Base-by-base conservation (phyloP, 2,797 vertebrate species). In the Bradypodion ventrale region DNA sequence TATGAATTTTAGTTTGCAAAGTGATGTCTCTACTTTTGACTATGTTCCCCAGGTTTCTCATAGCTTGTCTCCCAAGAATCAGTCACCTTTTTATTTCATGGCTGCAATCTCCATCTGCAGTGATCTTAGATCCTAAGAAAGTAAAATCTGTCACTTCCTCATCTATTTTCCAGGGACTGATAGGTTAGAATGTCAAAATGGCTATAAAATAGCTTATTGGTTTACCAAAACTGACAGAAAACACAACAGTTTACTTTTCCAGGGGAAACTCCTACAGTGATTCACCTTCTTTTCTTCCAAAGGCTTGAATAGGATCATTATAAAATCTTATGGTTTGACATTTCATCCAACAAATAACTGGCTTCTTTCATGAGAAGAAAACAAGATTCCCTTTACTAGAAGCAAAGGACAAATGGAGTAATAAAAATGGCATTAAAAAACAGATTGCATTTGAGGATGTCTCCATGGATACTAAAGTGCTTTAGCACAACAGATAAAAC, bases 401-500 rank as follows among this genome's bases (percentile, higher is more conserved):
- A 84, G 81, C 25, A 15, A 66, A 65, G 85, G 37, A 68, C 35
- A 13, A 10, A 87, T 66, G 62, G 3, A 37, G 69, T 75, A 66
- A 56, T 23, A 4, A 74, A 90, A 69, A 81, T 72, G 79, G 83
- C 19, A 80, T 78, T 84, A 88, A 84, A 70, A 82, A 59, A 83
- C 87, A 92, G 76, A 82, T 87, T 89, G 87, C 86, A 83, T 65
- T 73, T 2, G 2, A 75, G 0, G 44, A 4, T 1, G 79, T 95
- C 91, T 87, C 92, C 90, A 93, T 89, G 87, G 82, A 56, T 91
- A 92, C 94, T 37, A 6, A 75, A 15, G 1, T 92, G 90, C 76
- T 82, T 83, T 63, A 91, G 87, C 75, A 83, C 63, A 77, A 90
- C 81, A 85, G 78, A 89, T 80, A 91, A 88, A 90, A 90, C 63